Base-by-base conservation (phyloP, 2,113 vertebrate species). In the Cebus imitator region DNA sequence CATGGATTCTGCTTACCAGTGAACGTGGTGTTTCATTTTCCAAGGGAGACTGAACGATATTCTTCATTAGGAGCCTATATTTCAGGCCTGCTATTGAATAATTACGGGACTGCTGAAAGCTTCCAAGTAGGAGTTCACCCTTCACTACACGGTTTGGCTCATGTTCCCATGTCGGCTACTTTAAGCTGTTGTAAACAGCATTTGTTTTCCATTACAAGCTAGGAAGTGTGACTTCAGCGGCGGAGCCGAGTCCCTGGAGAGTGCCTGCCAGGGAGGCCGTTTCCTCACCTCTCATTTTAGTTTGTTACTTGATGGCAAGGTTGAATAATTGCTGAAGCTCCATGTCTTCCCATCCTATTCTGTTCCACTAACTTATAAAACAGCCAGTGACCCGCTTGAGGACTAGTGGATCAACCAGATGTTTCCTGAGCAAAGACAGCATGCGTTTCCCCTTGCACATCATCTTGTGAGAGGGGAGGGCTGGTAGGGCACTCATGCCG, bases 401-500 rank as follows among this genome's bases (percentile, higher is more conserved):
- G 97, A 98, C 95, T 97, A 48, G 98, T 97, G 96, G 96, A 98
- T 97, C 97, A 90, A 58, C 96, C 99, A 99, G 98, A 98, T 99
- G 98, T 99, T 99, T 99, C 98, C 99, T 99, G 99, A 98, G 84
- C 98, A 98, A 96, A 98, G 98, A 97, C 95, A 98, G 97, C 52
- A 11, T 94, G 92, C 57, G 81, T 98, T 99, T 99, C 98, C 99
- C 98, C 95, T 98, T 79, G 90, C 95, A 95, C 95, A 97, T 96
- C 98, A 98, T 97, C 98, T 98, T 98, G 97, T 50, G 95, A 97
- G 98, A 90, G 96, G 92, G 61, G 90, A 95, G 82, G 83, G 40
- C 73, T 97, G 92, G 95, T 27, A 3, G 85, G 91, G 70, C 21
- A 48, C 75, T 61, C 92, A 55, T 5, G n/a, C 0, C 1, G 40